Percentiles rank a stretch among this genome's conserved stretches.
Conservation (phyloP, 2,113 vertebrate species). For the Macrotis lagotis region DNA sequence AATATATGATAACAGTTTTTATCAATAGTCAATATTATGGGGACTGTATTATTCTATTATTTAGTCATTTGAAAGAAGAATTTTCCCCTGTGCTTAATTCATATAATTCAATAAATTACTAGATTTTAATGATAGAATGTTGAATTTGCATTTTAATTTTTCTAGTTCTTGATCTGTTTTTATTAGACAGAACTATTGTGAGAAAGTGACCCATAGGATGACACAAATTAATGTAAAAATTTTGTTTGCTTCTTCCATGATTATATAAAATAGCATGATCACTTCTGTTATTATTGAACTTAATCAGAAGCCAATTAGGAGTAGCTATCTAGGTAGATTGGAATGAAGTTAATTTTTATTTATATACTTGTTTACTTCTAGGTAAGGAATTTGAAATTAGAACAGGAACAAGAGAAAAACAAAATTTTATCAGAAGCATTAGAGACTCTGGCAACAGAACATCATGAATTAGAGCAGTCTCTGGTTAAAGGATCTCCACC, state of each 20-base stretch:
- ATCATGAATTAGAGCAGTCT: slow-evolving; percentile 90
- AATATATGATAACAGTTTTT: neutral
- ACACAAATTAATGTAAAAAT: slow-evolving; percentile 55
- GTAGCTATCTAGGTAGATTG: slow-evolving; percentile 67
- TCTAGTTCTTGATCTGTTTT: slow-evolving; percentile 46
- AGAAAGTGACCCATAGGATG: slow-evolving; percentile 51
- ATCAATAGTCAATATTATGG: neutral
- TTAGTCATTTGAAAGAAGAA: neutral
- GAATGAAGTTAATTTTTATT: slow-evolving; percentile 79
- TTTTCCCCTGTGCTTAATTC: neutral
- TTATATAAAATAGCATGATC: neutral
- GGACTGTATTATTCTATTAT: neutral
- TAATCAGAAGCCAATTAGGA: slow-evolving; percentile 66
- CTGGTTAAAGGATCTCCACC: slow-evolving; percentile 86
- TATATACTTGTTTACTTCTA: slow-evolving; percentile 83
- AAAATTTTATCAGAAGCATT: slow-evolving; percentile 94
- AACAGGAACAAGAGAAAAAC: slow-evolving; percentile 95
- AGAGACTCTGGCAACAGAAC: slow-evolving; percentile 90
- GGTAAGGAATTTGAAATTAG: slow-evolving; percentile 93
- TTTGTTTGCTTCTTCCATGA: slow-evolving; percentile 54
- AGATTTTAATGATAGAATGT: neutral
- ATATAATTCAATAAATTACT: slow-evolving; percentile 20
- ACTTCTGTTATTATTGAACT: slow-evolving; percentile 69
- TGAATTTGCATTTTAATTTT: slow-evolving; percentile 40
- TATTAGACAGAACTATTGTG: slow-evolving; percentile 46